Percentiles rank a stretch among this genome's conserved stretches.
These are phyloP conservation scores for Theocolax elegans DNA, from an alignment of 1,140 invertebrate species.

Conservation along the genomic window DNA sequence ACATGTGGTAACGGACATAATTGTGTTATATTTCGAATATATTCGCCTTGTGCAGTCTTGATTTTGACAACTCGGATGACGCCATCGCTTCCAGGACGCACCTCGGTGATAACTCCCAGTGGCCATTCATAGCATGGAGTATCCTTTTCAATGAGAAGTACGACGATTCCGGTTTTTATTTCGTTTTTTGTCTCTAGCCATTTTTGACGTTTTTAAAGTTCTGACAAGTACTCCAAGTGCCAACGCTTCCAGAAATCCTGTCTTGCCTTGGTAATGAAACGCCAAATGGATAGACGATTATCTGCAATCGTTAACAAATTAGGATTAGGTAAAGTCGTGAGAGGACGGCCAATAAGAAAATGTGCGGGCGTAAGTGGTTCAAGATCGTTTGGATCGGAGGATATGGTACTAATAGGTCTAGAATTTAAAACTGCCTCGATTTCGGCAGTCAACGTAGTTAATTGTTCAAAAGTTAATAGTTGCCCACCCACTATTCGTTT, in stretches of 20 bases:
- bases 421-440: slow-evolving; percentile 53
- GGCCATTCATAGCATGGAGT: background rate
- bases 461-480: slow-evolving; percentile 44
- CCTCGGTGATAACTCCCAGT: background rate
- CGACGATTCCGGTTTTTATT: too few relatives aligned
- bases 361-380: slow-evolving; percentile 22
- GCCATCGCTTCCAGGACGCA: background rate
- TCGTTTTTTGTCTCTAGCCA: background rate
- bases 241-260: background rate
- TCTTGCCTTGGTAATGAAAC: background rate
- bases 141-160: background rate
- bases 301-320: background rate
- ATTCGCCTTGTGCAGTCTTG: background rate
- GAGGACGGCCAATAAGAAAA: slow-evolving; percentile 50
- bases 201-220: background rate
- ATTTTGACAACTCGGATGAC: background rate
- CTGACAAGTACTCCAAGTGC: background rate
- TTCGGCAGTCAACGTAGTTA: slow-evolving; percentile 43
- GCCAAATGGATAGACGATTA: background rate
- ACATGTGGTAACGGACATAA: background rate
- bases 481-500: slow-evolving; percentile 39
- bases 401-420: slow-evolving; percentile 35
- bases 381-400: slow-evolving; percentile 43
- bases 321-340: slow-evolving; percentile 33
- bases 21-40: background rate